A percentile compares a stretch with the other conserved stretches of the same genome.
Conservation (phyloP, 2,888 invertebrate species). For the Dicranocentrus wangi region DNA sequence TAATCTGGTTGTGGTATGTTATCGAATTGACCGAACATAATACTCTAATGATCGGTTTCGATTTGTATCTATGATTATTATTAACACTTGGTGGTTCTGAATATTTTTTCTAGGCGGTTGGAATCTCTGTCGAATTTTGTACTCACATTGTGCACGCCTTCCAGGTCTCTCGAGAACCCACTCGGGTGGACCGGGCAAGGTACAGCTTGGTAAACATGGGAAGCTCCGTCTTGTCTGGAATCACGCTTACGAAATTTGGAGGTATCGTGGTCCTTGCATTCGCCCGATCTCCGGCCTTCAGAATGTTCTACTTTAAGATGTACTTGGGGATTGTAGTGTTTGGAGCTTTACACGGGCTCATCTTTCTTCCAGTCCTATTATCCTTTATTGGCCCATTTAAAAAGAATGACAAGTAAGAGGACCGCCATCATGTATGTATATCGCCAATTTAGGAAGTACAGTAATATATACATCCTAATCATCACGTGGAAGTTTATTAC, state of each 20-base stretch:
- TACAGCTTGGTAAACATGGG: slow-evolving; percentile 95
- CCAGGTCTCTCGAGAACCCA: slow-evolving; percentile 83
- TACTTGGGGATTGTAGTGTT: slow-evolving; percentile 97
- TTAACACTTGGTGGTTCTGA: neutral
- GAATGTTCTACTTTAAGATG: slow-evolving; percentile 98
- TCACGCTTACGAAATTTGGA: slow-evolving; percentile 95
- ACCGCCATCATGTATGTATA: too few relatives aligned
- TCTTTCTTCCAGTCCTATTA: slow-evolving; percentile 96
- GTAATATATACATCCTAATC: too few relatives aligned
- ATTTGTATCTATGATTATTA: too few relatives aligned
- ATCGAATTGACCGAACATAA: neutral
- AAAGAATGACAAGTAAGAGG: too few relatives aligned
- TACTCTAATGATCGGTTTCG: neutral
- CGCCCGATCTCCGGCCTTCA: slow-evolving; percentile 98
- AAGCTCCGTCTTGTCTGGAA: slow-evolving; percentile 79
- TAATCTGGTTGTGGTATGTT: slow-evolving; percentile 92
- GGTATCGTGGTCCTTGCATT: slow-evolving; percentile 97
- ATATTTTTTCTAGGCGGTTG: slow-evolving; percentile 88
- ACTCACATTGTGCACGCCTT: slow-evolving; percentile 97
- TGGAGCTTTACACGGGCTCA: slow-evolving; percentile 96
- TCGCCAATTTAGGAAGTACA: too few relatives aligned
- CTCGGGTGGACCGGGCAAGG: slow-evolving; percentile 84
- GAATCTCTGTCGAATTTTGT: slow-evolving; percentile 98
- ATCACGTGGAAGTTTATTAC: too few relatives aligned
- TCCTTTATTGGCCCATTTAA: slow-evolving; percentile 71